A percentile compares a stretch with the other conserved stretches of the same genome.
Conservation (phyloP, 2,888 invertebrate genomes). For the Lasioglossum figueresi region DNA sequence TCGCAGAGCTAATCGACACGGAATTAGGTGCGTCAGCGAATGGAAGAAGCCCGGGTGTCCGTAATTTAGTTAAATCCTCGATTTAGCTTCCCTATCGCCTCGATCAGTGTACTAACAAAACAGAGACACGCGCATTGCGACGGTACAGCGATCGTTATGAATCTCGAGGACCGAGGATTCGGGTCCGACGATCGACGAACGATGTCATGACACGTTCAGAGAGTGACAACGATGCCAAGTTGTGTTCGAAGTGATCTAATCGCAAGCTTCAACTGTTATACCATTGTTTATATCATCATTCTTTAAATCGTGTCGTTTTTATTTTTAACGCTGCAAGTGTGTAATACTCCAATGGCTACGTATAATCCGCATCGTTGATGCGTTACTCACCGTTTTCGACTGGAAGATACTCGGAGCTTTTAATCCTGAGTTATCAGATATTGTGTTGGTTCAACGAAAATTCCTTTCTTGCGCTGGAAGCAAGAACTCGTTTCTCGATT, state of each 20-base stretch:
- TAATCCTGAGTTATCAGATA: neutral
- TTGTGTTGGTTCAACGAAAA: neutral
- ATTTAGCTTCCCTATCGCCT: constrained; percentile 23
- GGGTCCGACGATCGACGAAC: neutral
- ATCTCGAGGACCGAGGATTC: neutral
- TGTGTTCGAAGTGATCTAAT: neutral
- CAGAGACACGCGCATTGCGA: constrained; percentile 9
- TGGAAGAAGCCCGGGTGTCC: constrained; percentile 12
- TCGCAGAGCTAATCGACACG: neutral
- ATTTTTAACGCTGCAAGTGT: neutral
- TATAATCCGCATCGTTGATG: neutral
- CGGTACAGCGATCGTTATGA: neutral
- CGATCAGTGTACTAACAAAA: constrained; percentile 1
- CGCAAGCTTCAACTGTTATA: neutral
- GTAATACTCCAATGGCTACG: neutral
- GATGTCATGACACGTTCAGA: neutral
- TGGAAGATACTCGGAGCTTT: neutral
- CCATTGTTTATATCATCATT: neutral
- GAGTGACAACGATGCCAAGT: neutral
- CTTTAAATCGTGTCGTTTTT: neutral
- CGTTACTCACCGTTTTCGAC: neutral
- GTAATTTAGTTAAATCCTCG: constrained; percentile 10
- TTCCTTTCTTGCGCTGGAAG: neutral
- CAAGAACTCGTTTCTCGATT: neutral
- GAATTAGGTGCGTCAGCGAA: constrained; percentile 12